Base-by-base conservation (phyloP, 2,797 vertebrate genomes). In the Momotus momota region DNA sequence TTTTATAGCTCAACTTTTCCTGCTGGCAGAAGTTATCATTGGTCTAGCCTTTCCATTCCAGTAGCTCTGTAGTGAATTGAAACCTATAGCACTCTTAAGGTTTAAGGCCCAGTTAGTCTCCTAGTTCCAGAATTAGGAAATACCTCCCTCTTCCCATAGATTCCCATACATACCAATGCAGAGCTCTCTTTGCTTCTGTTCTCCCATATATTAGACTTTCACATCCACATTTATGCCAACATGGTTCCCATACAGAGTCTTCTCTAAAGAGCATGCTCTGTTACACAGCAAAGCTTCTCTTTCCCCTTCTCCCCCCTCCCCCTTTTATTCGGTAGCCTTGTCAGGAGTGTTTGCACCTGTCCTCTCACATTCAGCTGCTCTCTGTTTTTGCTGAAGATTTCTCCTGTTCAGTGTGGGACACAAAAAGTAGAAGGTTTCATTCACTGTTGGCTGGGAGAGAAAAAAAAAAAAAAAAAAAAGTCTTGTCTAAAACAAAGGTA, bases 401-500 rank as follows among this genome's bases (percentile, higher is more conserved):
- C 62, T 88, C 17, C 41, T 70, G 89, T 72, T 84, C 72, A 57
- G 17, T 29, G n/a, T 1, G 62, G 81, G 77, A 58, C 66, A 73
- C 6, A 2, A 83, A 86, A 91, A 79, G 15, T 48, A 85, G 71
- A 77, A 49, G 12, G 41, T 84, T 96, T 92, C 31, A 67, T 86
- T 61, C 74, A 86, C 38, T 31, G 27, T 46, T 58, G 70, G 19
- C 54, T 79, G 8, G 3, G 58, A 65, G 48, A 45, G 82, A 96
- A 71, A 64, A 49, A 69, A 69, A 35, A 8, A 64, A 8, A 64
- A 14, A 41, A 23, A 9, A 35, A 35, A 35, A 58, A 74, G 17
- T 67, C 15, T 88, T 80, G 26, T 69, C 35, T 77, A 38, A 94
- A 94, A 48, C 88, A 84, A 66, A 92, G 55, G 38, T 71, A 61